These are phyloP conservation scores for Macaria liturata DNA, from an alignment of 2,888 invertebrate genomes.

Conservation along the genomic window DNA sequence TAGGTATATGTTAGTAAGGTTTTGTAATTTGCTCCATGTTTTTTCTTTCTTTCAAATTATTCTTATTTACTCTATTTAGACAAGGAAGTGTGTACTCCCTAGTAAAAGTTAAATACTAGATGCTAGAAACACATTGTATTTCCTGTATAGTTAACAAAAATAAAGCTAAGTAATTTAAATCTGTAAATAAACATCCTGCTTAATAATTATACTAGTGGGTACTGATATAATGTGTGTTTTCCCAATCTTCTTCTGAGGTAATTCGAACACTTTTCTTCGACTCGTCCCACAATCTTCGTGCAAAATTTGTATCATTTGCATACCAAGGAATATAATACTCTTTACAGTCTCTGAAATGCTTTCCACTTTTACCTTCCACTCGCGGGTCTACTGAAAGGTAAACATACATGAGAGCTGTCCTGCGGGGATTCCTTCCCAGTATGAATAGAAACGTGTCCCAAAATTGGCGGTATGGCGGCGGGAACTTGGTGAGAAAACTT, in stretches of 20 bases:
- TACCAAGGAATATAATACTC: slow-evolving; percentile 70
- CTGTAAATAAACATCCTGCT: too few relatives aligned
- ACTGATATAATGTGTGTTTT: slow-evolving; percentile 21
- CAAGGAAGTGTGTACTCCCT: too few relatives aligned
- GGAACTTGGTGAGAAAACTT: neutral
- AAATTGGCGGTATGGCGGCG: slow-evolving; percentile 25
- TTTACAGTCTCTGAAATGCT: slow-evolving; percentile 62
- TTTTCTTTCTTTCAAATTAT: too few relatives aligned
- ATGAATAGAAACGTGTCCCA: slow-evolving; percentile 3
- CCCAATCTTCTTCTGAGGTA: slow-evolving; percentile 60
- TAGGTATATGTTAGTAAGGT: too few relatives aligned
- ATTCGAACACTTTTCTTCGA: slow-evolving; percentile 56
- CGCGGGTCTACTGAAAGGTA: slow-evolving; percentile 57
- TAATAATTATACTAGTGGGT: too few relatives aligned
- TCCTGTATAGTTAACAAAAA: too few relatives aligned
- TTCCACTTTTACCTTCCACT: slow-evolving; percentile 53
- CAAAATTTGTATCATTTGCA: slow-evolving; percentile 51
- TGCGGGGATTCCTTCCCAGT: slow-evolving; percentile 50
- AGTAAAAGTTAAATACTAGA: too few relatives aligned
- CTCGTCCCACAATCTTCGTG: slow-evolving; percentile 54
- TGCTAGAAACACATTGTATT: too few relatives aligned
- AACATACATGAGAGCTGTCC: slow-evolving; percentile 60
- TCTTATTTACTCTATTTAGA: too few relatives aligned
- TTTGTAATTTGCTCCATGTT: too few relatives aligned
- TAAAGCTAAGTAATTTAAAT: too few relatives aligned